phyloP scores from a whole-genome alignment of 2,113 vertebrate species.

The Paracanthobrama guichenoti region DNA sequence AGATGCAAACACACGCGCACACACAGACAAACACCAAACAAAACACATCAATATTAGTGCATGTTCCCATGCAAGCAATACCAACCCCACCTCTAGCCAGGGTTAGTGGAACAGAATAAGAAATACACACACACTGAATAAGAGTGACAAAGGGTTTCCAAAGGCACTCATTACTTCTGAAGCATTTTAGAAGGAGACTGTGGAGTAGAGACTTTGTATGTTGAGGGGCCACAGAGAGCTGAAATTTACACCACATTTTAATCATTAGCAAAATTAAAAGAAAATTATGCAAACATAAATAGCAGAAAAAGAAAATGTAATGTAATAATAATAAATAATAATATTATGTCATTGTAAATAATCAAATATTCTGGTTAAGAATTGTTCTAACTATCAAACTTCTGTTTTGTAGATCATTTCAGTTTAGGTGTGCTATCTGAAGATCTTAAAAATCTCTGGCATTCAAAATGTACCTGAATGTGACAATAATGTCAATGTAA shows the following conservation, averaged over 20 bases:
- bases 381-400: neutral
- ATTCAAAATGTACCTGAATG: neutral
- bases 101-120: conserved; percentile 75
- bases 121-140: conserved; percentile 53
- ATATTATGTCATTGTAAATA: neutral
- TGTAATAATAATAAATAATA: neutral
- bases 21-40: conserved; percentile 82
- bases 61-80: conserved; percentile 84
- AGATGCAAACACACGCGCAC: conserved; percentile 87
- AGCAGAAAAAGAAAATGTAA: no score
- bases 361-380: neutral
- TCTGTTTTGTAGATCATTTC: neutral
- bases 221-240: neutral
- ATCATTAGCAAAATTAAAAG: neutral
- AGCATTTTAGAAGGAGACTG: neutral
- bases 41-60: conserved; percentile 86
- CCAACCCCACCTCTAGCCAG: conserved; percentile 68
- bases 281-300: neutral
- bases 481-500: neutral
- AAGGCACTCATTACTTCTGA: neutral
- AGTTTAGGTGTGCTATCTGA: neutral
- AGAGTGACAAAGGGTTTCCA: conserved; percentile 44
- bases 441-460: neutral
- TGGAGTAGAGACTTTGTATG: neutral
- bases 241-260: neutral